These are phyloP conservation scores for Dryobotodes eremita DNA, from an alignment of 2,888 invertebrate genomes.

Conservation along the genomic window DNA sequence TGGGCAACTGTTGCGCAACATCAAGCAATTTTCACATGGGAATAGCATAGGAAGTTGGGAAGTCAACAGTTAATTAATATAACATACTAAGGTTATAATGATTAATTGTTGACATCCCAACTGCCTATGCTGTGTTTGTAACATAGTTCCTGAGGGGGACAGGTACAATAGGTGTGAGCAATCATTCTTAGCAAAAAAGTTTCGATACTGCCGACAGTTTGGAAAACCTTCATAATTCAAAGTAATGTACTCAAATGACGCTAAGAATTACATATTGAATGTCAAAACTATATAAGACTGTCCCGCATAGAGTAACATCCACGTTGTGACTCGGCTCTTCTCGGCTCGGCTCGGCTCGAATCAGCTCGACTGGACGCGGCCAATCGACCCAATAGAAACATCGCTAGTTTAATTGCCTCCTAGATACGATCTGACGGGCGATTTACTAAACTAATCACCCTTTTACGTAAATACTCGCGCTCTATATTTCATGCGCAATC, in stretches of 20 bases:
- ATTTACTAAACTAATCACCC: constrained; percentile 64
- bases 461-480: constrained; percentile 56
- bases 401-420: constrained; percentile 51
- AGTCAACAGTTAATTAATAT: too few relatives aligned
- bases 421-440: constrained; percentile 58
- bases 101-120: not conserved
- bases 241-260: not conserved
- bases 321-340: not conserved
- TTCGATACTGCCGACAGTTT: not conserved
- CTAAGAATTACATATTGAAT: not conserved
- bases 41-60: too few relatives aligned
- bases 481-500: constrained; percentile 44
- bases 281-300: not conserved
- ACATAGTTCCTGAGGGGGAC: not conserved
- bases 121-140: not conserved
- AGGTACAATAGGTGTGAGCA: not conserved
- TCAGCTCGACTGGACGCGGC: not conserved
- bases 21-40: not conserved
- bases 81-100: not conserved
- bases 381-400: constrained; percentile 49
- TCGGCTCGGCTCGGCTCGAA: not conserved
- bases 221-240: not conserved
- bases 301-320: not conserved
- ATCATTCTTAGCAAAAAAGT: not conserved
- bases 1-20: not conserved